Conservation (phyloP, 2,797 vertebrate genomes). For the Enoplosus armatus region DNA sequence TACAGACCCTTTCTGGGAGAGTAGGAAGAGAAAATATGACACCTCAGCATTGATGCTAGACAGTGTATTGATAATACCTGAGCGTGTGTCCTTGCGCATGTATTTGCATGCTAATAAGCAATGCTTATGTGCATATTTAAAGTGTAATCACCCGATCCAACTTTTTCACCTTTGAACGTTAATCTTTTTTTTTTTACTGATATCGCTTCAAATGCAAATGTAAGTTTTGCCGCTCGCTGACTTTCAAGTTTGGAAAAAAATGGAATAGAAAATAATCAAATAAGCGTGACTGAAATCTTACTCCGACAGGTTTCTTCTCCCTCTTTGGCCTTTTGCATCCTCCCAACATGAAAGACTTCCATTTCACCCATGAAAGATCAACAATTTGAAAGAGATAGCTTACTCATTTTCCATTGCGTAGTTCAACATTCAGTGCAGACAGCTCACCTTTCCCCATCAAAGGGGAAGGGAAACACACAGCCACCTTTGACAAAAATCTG, state of each 20-base stretch:
- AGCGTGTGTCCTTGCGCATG: slow-evolving; percentile 1
- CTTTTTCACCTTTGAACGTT: slow-evolving; percentile 54
- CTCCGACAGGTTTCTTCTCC: slow-evolving; percentile 40
- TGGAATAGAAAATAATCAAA: slow-evolving; percentile 53
- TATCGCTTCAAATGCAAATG: slow-evolving; percentile 66
- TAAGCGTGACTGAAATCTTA: slow-evolving; percentile 41
- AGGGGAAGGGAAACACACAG: slow-evolving; percentile 54
- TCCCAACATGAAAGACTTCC: slow-evolving; percentile 73
- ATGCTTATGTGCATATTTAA: slow-evolving; percentile 41
- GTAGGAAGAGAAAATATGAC: not conserved
- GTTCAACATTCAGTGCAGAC: slow-evolving; percentile 64
- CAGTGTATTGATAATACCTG: not conserved
- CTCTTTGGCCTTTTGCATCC: slow-evolving; percentile 68
- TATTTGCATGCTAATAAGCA: slow-evolving; percentile 30
- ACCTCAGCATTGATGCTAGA: slow-evolving; percentile 2
- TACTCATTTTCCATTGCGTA: slow-evolving; percentile 57
- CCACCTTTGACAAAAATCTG: slow-evolving; percentile 70
- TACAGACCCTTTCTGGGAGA: not conserved
- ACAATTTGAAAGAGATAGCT: slow-evolving; percentile 72
- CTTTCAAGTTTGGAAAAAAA: slow-evolving; percentile 47
- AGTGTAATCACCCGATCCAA: slow-evolving; percentile 39
- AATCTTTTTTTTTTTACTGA: slow-evolving; percentile 42
- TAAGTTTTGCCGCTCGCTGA: slow-evolving; percentile 43
- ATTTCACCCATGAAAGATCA: slow-evolving; percentile 78
- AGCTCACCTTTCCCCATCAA: slow-evolving; percentile 76